Percentiles rank a stretch among this genome's conserved stretches.
Conservation (phyloP, 1,140 invertebrate species). For the Lordiphosa clarofinis region DNA sequence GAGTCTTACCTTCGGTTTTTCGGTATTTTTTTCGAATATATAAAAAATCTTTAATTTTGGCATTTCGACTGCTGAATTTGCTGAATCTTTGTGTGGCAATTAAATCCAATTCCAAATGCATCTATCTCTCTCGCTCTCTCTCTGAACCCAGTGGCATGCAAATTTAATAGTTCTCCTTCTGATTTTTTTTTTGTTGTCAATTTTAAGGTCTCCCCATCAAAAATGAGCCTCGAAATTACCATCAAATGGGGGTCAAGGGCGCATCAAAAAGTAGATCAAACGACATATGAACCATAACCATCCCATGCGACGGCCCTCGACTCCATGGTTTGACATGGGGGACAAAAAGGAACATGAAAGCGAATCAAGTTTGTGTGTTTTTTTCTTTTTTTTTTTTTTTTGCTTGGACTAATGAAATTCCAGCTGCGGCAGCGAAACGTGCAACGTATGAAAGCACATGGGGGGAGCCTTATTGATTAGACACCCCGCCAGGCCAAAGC, state of each 20-base stretch:
- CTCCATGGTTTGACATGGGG: slow-evolving; percentile 46
- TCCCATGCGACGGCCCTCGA: background rate
- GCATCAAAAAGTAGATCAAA: slow-evolving; percentile 12
- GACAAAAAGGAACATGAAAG: slow-evolving; percentile 23
- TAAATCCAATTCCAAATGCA: too few relatives aligned
- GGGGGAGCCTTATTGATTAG: slow-evolving; percentile 52
- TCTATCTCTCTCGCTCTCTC: too few relatives aligned
- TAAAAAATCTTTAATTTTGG: too few relatives aligned
- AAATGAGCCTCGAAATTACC: slow-evolving; percentile 30
- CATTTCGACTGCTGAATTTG: too few relatives aligned
- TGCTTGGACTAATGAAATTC: slow-evolving; percentile 42
- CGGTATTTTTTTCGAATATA: too few relatives aligned
- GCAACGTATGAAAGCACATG: background rate
- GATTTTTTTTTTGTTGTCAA: background rate
- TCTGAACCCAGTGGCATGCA: slow-evolving; percentile 19
- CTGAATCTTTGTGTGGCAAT: too few relatives aligned
- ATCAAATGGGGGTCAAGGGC: slow-evolving; percentile 58
- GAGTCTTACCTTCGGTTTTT: too few relatives aligned
- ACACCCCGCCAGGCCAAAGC: background rate
- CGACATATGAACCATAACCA: slow-evolving; percentile 25
- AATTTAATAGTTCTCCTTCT: slow-evolving; percentile 27
- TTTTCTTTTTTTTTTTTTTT: background rate
- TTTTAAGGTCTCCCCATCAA: slow-evolving; percentile 10
- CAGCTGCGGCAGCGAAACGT: slow-evolving; percentile 28
- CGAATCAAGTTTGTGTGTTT: slow-evolving; percentile 21